Conservation (phyloP, 1,140 invertebrate genomes). For the Drosophila ohnishii region DNA sequence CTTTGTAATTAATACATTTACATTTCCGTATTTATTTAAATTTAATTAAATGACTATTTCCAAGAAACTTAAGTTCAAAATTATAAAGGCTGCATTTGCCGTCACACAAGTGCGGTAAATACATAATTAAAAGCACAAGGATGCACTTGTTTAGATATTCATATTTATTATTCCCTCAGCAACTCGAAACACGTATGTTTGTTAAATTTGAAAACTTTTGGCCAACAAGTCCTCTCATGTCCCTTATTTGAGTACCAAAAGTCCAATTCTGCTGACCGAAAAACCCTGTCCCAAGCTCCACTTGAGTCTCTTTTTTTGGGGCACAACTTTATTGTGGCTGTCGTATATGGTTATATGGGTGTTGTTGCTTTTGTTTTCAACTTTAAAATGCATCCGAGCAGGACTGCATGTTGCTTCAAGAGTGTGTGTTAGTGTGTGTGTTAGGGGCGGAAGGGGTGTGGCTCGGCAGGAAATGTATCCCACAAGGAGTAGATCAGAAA, state of each 20-base stretch:
- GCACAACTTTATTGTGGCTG: constrained; percentile 60
- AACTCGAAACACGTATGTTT: constrained; percentile 22
- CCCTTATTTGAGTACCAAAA: constrained; percentile 37
- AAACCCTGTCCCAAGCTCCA: constrained; percentile 28
- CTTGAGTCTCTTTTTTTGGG: constrained; percentile 22
- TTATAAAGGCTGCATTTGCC: no score
- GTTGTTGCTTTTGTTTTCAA: constrained; percentile 48
- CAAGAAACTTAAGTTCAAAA: not conserved
- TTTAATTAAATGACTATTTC: no score
- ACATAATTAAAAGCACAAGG: constrained; percentile 10
- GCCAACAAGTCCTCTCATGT: constrained; percentile 23
- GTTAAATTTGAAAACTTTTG: constrained; percentile 33
- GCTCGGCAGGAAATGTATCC: constrained; percentile 67
- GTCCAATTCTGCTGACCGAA: constrained; percentile 42
- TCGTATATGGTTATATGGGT: constrained; percentile 27
- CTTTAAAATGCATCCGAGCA: constrained; percentile 70
- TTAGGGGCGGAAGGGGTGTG: constrained; percentile 8
- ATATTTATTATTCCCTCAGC: constrained; percentile 28
- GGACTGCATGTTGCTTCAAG: constrained; percentile 20
- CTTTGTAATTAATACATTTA: not conserved
- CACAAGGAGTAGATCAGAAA: constrained; percentile 56
- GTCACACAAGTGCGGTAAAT: not conserved
- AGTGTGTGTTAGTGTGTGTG: not conserved
- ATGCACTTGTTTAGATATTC: constrained; percentile 16
- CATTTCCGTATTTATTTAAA: not conserved